Evolutionary conservation across 1,140 invertebrate genomes (phyloP), one percentile per base, ranked within the genome.

Genomic region (Forficula auricularia): DNA sequence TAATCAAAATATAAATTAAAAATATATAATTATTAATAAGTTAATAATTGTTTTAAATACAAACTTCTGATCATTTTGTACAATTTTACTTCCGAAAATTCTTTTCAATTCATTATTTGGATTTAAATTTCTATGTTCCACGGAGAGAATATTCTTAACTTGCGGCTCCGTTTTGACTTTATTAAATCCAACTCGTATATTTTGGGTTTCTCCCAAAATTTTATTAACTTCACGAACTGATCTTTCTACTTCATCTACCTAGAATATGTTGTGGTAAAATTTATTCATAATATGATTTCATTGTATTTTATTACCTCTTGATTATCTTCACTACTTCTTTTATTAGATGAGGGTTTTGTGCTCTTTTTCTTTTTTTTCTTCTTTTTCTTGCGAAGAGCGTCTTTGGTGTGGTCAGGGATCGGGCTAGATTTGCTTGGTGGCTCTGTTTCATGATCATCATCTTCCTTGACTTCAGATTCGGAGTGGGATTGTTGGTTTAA

Each of bases 21-120:
- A 44, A 18, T 44, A 9, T 14, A 32, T 43, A 3, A 36, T 27
- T 27, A 27, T 27, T 27, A 37, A 7, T 3, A 41, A 18, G 10
- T 36, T 6, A 36, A 36, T 36, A 36, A 36, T 6, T 27, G 22
- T 27, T 27, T 4, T 4, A 4, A 27, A 27, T n/a, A 27, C 44
- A 57, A 64, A 77, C 70, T 58, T 66, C 52, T 73, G 68, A 52
- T 79, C 75, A 40, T 65, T 65, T 56, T 79, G 74, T 13, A 84
- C 67, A 42, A 82, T 76, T 59, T 78, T 79, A 8, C 77, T 76
- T 4, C 87, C 86, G 70, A 91, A 91, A 50, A 86, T 81, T 53
- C 73, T 73, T 44, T 76, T 80, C 47, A 90, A 63, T 64, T 92
- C 88, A 63, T 84, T 82, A 41, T 79, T 77, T 20, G 78, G 71